phyloP scores from a whole-genome alignment of 2,113 vertebrate species.

The Mastomys natalensis region DNA sequence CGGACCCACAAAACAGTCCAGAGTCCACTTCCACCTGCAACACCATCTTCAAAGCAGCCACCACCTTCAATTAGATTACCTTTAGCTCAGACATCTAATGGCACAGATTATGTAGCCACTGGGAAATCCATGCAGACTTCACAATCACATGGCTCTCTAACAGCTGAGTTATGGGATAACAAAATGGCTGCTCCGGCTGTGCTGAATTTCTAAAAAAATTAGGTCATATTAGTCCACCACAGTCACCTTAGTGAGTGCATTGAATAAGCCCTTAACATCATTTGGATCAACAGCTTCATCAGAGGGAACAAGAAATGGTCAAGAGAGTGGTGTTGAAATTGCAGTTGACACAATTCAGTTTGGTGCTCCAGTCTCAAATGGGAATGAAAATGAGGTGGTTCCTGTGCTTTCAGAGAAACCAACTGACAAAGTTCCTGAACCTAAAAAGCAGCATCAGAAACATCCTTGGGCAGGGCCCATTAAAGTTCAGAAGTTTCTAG shows the following conservation, averaged over 20 bases:
- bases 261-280: constrained; percentile 98
- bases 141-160: constrained; percentile 90
- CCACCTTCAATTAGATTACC: constrained; percentile 80
- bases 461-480: constrained; percentile 96
- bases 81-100: constrained; percentile 81
- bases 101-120: constrained; percentile 89
- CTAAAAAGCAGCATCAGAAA: constrained; percentile 98
- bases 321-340: constrained; percentile 92
- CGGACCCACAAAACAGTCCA: constrained; percentile 83
- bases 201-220: constrained; percentile 96
- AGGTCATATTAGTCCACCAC: constrained; percentile 97
- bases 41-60: constrained; percentile 82
- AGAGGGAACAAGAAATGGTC: constrained; percentile 92
- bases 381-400: constrained; percentile 95
- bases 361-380: constrained; percentile 96
- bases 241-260: constrained; percentile 98
- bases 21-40: constrained; percentile 69
- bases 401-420: constrained; percentile 91
- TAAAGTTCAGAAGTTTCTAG: constrained; percentile 98
- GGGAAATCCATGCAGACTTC: constrained; percentile 87
- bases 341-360: constrained; percentile 97
- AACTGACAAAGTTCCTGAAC: constrained; percentile 94
- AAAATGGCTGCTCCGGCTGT: constrained; percentile 91
- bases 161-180: constrained; percentile 97
- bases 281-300: constrained; percentile 92